A percentile compares a stretch with the other conserved stretches of the same genome.
phyloP scores from a whole-genome alignment of 2,113 vertebrate genomes.

The Cyprinodon tularosa region DNA sequence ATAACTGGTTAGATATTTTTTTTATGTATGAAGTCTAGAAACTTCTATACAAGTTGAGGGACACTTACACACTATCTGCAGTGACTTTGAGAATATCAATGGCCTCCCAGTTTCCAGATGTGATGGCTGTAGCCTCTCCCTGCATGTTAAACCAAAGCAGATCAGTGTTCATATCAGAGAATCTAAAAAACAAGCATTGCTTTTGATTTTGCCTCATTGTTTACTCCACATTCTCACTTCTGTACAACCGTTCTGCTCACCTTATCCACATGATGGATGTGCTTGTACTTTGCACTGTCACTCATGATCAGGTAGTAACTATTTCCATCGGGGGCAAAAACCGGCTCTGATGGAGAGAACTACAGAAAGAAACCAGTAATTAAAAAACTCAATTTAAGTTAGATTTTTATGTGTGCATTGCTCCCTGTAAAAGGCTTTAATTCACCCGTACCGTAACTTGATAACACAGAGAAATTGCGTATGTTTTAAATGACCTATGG shows the following conservation, averaged over 20 bases:
- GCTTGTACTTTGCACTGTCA: constrained; percentile 86
- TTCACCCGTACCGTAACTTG: background rate
- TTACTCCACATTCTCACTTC: background rate
- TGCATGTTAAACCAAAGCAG: constrained; percentile 13
- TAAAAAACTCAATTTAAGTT: background rate
- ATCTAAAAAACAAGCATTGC: background rate
- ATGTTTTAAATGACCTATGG: background rate
- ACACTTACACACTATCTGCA: constrained; percentile 84
- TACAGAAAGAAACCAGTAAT: constrained; percentile 53
- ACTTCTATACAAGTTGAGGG: background rate
- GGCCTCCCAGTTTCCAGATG: constrained; percentile 91
- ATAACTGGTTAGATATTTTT: background rate
- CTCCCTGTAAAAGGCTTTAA: background rate
- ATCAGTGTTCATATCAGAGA: too few species aligned
- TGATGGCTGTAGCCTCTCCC: constrained; percentile 72
- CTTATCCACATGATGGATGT: constrained; percentile 84
- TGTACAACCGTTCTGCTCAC: constrained; percentile 38
- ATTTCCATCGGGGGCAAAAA: constrained; percentile 82
- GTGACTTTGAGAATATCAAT: constrained; percentile 90
- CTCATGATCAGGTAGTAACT: constrained; percentile 92
- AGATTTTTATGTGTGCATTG: background rate
- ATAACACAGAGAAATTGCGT: background rate
- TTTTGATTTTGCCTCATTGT: too few species aligned
- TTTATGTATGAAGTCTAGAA: too few species aligned
- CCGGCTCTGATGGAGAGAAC: constrained; percentile 90